Evolutionary conservation across 2,113 vertebrate genomes (phyloP).

Genomic region (Oxygymnocypris stewartii): DNA sequence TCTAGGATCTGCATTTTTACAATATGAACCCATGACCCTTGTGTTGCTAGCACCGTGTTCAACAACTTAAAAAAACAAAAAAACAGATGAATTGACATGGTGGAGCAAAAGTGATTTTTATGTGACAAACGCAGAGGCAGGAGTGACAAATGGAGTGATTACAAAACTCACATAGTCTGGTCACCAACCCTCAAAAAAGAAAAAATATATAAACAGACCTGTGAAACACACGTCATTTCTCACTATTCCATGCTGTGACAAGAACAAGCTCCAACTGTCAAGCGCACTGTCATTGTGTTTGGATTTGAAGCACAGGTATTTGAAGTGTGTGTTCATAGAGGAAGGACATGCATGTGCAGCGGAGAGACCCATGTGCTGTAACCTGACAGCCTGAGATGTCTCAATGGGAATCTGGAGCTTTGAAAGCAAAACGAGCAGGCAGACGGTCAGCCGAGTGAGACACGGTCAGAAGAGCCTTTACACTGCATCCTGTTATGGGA

Average conservation of each 20-base stretch:
- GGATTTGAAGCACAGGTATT: conserved; percentile 1
- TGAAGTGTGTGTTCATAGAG: conserved; percentile 18
- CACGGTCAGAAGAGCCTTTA: conserved; percentile 42
- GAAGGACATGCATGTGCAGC: conserved; percentile 22
- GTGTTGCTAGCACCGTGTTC: not conserved
- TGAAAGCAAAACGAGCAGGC: conserved; percentile 41
- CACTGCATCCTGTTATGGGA: conserved; percentile 38
- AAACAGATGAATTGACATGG: not conserved
- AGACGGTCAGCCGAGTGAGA: conserved; percentile 41
- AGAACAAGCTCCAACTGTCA: conserved; percentile 38
- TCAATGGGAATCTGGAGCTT: conserved; percentile 42
- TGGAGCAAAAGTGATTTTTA: not conserved
- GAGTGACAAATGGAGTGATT: not conserved
- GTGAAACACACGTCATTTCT: not conserved
- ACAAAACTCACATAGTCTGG: not conserved
- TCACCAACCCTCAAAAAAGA: not conserved
- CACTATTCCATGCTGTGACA: conserved; percentile 14
- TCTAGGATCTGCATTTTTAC: too few species aligned
- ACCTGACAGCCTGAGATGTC: conserved; percentile 34
- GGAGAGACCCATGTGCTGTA: not conserved
- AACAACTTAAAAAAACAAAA: not conserved
- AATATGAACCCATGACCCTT: not conserved
- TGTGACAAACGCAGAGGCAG: not conserved
- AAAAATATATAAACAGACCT: not conserved
- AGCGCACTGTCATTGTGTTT: not conserved